phyloP scores from a whole-genome alignment of 1,140 invertebrate species.

The Oryctes rhinoceros region DNA sequence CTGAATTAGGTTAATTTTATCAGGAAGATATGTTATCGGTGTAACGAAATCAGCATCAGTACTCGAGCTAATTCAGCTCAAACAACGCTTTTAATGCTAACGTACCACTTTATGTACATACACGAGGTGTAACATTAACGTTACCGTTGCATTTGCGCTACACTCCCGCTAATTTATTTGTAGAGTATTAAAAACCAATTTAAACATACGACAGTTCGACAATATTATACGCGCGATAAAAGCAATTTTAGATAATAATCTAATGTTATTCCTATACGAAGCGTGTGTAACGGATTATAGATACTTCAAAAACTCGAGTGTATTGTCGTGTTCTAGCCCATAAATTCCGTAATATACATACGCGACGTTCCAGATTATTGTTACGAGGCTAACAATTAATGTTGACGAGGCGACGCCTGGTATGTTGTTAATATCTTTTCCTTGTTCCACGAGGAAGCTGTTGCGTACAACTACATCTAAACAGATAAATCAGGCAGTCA shows the following conservation, averaged over 20 bases:
- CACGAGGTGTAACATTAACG: background rate
- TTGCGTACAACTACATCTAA: background rate
- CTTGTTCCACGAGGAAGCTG: background rate
- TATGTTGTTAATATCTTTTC: background rate
- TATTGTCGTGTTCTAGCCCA: background rate
- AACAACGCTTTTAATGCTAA: constrained; percentile 11
- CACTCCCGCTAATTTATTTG: constrained; percentile 18
- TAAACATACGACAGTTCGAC: background rate
- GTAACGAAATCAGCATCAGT: background rate
- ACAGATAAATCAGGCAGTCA: background rate
- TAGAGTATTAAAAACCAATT: constrained; percentile 1
- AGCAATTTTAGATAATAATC: background rate
- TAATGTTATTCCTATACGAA: background rate
- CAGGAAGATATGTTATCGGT: background rate
- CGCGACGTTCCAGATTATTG: background rate
- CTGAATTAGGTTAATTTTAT: background rate
- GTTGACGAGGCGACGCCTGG: background rate
- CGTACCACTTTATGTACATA: background rate
- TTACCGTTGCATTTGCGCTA: background rate
- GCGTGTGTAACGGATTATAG: background rate
- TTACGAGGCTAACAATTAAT: background rate
- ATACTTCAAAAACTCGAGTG: background rate
- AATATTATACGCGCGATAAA: no score
- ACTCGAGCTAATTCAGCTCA: constrained; percentile 9
- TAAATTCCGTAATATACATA: background rate